These are phyloP conservation scores for Osedax frankpressi DNA, from an alignment of 2,888 invertebrate genomes.

Conservation along the genomic window DNA sequence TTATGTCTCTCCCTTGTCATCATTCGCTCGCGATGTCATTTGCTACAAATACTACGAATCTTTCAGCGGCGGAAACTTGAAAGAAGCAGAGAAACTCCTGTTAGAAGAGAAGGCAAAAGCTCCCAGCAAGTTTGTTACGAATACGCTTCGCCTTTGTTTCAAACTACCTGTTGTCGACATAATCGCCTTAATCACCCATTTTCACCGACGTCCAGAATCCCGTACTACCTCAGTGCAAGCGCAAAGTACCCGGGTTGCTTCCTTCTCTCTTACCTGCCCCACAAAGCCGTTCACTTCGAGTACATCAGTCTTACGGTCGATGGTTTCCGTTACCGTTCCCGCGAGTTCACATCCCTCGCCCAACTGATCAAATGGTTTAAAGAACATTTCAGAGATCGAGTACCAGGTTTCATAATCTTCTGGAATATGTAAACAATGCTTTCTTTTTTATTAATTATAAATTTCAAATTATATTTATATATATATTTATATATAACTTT, in stretches of 20 bases:
- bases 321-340: slow-evolving; percentile 71
- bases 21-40: slow-evolving; percentile 75
- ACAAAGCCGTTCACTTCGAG: slow-evolving; percentile 73
- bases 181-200: neutral
- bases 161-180: neutral
- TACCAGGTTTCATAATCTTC: slow-evolving; percentile 34
- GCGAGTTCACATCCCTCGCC: slow-evolving; percentile 69
- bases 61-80: slow-evolving; percentile 60
- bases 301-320: slow-evolving; percentile 80
- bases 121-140: slow-evolving; percentile 33
- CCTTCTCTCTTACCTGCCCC: slow-evolving; percentile 78
- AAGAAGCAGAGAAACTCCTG: slow-evolving; percentile 73
- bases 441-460: neutral
- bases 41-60: slow-evolving; percentile 78
- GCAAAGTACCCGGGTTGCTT: slow-evolving; percentile 56
- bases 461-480: too few species aligned
- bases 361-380: slow-evolving; percentile 89
- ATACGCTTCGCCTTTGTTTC: neutral
- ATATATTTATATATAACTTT: too few species aligned
- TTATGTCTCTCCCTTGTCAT: slow-evolving; percentile 89
- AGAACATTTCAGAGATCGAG: slow-evolving; percentile 82
- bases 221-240: slow-evolving; percentile 38
- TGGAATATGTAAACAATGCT: too few species aligned
- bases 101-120: slow-evolving; percentile 72
- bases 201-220: slow-evolving; percentile 35